A percentile compares a stretch with the other conserved stretches of the same genome.
Evolutionary conservation across 1,140 invertebrate species (phyloP).

Genomic region (Parapsyche elsis): DNA sequence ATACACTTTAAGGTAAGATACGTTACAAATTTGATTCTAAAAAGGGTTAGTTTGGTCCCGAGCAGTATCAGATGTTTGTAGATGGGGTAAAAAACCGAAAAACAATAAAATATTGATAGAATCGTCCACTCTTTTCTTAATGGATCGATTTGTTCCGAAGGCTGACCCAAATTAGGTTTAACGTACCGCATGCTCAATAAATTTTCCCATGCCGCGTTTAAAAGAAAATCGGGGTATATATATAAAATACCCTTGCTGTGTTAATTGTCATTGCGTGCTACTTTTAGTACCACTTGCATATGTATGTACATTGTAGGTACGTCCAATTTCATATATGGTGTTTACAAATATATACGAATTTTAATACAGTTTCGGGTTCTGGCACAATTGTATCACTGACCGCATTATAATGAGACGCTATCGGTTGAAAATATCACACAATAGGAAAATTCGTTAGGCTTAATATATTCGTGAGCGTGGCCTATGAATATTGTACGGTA

Average conservation of each 20-base stretch:
- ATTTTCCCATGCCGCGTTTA: conserved; percentile 20
- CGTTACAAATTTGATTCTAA: background rate
- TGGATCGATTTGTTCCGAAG: conserved; percentile 36
- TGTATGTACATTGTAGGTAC: no score
- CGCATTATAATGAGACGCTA: no score
- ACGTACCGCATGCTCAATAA: conserved; percentile 20
- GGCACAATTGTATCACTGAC: no score
- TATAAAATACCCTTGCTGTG: background rate
- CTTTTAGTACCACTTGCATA: no score
- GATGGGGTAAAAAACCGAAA: background rate
- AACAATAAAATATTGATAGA: conserved; percentile 37
- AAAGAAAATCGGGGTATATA: background rate
- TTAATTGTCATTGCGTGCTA: background rate
- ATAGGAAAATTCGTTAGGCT: no score
- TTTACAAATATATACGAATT: no score
- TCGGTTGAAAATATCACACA: no score
- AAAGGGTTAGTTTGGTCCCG: background rate
- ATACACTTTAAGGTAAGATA: background rate
- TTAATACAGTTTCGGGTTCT: no score
- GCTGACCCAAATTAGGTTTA: conserved; percentile 38
- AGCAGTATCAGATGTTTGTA: background rate
- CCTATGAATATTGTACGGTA: no score
- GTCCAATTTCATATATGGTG: background rate
- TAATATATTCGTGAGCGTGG: no score
- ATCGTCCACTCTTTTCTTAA: background rate